These are phyloP conservation scores for Hemitrygon akajei DNA, from an alignment of 2,797 vertebrate genomes.

Conservation along the genomic window DNA sequence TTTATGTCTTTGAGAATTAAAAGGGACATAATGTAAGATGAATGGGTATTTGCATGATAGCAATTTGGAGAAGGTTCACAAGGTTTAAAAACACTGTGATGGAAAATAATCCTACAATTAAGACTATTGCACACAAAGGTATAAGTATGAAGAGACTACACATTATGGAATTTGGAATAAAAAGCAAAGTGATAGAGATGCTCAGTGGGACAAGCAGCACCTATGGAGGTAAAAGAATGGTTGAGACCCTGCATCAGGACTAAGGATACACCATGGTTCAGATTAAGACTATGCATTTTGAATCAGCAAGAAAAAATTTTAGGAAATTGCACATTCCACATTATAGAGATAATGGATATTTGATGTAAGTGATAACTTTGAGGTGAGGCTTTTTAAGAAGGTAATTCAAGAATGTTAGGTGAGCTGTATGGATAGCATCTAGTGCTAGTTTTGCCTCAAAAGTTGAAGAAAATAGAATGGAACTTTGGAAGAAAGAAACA, in stretches of 20 bases:
- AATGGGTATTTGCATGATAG: background rate
- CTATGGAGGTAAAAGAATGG: too few species aligned
- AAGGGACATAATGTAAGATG: background rate
- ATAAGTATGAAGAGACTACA: too few species aligned
- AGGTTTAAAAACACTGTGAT: background rate
- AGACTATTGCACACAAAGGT: too few species aligned
- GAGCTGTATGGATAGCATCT: background rate
- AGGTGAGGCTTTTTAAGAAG: background rate
- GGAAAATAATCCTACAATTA: background rate
- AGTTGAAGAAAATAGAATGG: background rate
- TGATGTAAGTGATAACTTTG: background rate
- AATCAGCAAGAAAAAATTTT: background rate
- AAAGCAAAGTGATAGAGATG: too few species aligned
- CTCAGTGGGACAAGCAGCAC: too few species aligned
- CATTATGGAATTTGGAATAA: too few species aligned
- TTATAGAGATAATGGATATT: background rate
- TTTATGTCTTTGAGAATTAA: too few species aligned
- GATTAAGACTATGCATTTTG: background rate
- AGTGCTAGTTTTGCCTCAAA: background rate
- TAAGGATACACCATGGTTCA: background rate
- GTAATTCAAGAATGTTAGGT: background rate
- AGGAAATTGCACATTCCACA: background rate
- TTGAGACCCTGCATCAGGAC: too few species aligned
- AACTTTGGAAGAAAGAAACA: background rate
- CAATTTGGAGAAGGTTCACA: background rate